Evolutionary conservation across 1,140 invertebrate genomes (phyloP), one percentile per base, ranked within the genome.

Genomic region (Temnothorax curvispinosus): DNA sequence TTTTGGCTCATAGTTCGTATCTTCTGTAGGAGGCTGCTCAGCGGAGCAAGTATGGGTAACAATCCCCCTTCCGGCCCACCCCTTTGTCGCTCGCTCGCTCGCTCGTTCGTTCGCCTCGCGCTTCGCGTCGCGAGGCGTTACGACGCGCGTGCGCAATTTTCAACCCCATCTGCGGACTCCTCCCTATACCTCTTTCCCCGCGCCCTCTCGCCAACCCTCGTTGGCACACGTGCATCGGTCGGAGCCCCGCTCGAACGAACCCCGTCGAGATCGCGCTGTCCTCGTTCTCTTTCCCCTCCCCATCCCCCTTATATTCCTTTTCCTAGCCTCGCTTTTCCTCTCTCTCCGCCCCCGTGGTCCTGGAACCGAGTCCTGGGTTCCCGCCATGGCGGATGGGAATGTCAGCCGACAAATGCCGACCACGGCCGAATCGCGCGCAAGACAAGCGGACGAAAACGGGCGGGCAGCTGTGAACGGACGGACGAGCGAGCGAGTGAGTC

Each of bases 371-470:
- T 95, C 94, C 94, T 95, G 94, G 92, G 90, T 94, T 95, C 94
- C 94, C 94, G 94, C 94, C 94, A 94, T 93, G 90, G 88, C 91
- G 91, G 92, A 88, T 91, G 91, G 92, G 94, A 95, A 95, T 93
- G 87, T 1, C 27, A 27, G 27, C 92, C 94, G 94, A 94, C 88
- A 41, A 85, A 35, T 80, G 88, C 93, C 94, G 94, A 95, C 77
- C 84, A 44, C 0, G 8, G 8, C 91, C 94, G 95, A 94, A 85
- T 65, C 35, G 21, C 47, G 56, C 81, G 88, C 88, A 91, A 90
- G 47, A 80, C 76, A 44, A 80, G 64, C 76, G 50, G 65, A 80
- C 89, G 92, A 94, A 69, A 95, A 94, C 93, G 93, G 47, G 50
- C 93, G 93, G 94, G 94, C 94, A 95, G 94, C 94, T 95, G 94